Evolutionary conservation across 2,888 invertebrate species (phyloP).

Genomic region (Lordiphosa andalusiaca): DNA sequence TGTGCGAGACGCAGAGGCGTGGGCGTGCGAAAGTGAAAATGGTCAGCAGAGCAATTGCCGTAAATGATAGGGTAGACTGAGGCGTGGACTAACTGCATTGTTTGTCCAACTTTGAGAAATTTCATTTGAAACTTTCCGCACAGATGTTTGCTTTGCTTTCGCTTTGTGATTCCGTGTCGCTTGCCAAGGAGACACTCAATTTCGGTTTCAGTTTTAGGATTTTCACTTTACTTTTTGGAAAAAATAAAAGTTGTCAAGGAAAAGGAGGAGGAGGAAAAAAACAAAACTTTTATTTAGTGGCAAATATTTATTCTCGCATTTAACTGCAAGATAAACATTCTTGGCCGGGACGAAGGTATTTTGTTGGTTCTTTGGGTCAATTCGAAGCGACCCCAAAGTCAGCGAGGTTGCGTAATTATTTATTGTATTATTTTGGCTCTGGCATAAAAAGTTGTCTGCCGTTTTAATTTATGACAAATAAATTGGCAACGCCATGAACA

Average conservation of each 20-base stretch:
- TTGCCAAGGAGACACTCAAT: constrained; percentile 36
- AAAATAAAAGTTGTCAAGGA: constrained; percentile 13
- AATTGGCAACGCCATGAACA: constrained; percentile 2
- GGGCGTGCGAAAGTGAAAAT: constrained; percentile 25
- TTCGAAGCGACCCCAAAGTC: not conserved
- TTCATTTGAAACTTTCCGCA: constrained; percentile 34
- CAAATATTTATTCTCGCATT: constrained; percentile 37
- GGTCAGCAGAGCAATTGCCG: constrained; percentile 35
- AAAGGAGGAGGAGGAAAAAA: too few relatives aligned
- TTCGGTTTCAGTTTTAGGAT: constrained; percentile 44
- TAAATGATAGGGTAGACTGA: constrained; percentile 35
- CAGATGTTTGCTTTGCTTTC: constrained; percentile 35
- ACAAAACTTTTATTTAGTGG: constrained; percentile 29
- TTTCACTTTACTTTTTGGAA: constrained; percentile 1
- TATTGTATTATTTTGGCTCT: constrained; percentile 20
- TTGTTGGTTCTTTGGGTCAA: constrained; percentile 17
- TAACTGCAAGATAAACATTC: constrained; percentile 42
- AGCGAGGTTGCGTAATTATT: constrained; percentile 5
- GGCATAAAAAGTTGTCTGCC: not conserved
- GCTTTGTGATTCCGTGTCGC: constrained; percentile 45
- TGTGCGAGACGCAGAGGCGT: constrained; percentile 1
- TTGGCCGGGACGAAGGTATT: constrained; percentile 20
- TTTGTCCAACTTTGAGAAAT: constrained; percentile 30
- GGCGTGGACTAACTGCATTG: constrained; percentile 27
- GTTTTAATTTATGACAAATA: constrained; percentile 4